These are phyloP conservation scores for Pyrocoelia pectoralis DNA, from an alignment of 2,888 invertebrate genomes.

Conservation along the genomic window DNA sequence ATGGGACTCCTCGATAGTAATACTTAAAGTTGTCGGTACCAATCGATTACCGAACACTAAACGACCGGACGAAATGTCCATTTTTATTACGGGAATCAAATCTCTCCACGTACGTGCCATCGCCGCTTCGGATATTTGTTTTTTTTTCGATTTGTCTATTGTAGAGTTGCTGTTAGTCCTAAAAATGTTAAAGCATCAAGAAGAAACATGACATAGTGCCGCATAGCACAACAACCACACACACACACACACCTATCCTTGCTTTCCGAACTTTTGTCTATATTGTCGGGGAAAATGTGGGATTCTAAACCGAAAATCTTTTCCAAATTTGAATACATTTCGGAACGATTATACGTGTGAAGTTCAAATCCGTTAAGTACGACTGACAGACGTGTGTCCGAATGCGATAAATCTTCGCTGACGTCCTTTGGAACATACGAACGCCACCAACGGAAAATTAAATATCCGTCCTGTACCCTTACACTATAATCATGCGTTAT, in stretches of 20 bases:
- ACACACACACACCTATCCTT: conserved; percentile 39
- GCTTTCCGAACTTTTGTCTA: conserved; percentile 45
- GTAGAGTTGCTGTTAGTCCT: conserved; percentile 29
- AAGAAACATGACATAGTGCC: too few relatives aligned
- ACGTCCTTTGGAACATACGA: conserved; percentile 95
- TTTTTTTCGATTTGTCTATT: conserved; percentile 47
- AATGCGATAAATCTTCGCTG: conserved; percentile 95
- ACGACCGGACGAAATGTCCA: conserved; percentile 88
- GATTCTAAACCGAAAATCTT: conserved; percentile 86
- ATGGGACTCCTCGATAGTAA: conserved; percentile 93
- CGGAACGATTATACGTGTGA: conserved; percentile 93
- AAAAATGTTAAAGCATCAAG: too few relatives aligned
- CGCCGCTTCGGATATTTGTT: conserved; percentile 78
- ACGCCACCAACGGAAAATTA: conserved; percentile 98
- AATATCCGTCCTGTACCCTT: conserved; percentile 94
- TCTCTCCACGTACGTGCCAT: conserved; percentile 93
- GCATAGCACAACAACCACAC: too few relatives aligned
- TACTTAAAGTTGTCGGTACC: conserved; percentile 91
- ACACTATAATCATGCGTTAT: conserved; percentile 93
- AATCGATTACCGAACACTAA: conserved; percentile 95
- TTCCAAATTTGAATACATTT: conserved; percentile 86
- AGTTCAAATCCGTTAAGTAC: conserved; percentile 94
- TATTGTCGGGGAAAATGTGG: conserved; percentile 69
- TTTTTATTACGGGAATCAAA: conserved; percentile 94
- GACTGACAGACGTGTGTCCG: conserved; percentile 89